Evolutionary conservation across 2,797 vertebrate genomes (phyloP), one percentile per base, ranked within the genome.

Genomic region (Sphaeramia orbicularis): DNA sequence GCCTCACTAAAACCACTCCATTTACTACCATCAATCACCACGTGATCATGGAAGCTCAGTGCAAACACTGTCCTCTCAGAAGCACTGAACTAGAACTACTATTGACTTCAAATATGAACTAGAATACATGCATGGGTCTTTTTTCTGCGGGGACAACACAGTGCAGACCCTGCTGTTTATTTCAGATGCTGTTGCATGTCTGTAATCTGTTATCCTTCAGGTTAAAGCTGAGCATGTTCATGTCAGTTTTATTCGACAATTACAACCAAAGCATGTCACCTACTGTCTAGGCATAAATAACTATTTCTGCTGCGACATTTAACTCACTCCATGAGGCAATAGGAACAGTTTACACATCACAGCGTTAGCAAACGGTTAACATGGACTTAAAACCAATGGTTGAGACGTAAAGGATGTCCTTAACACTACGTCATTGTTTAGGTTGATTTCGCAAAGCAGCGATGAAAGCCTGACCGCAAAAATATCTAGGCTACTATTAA

Each of bases 11-110:
- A 44, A 57, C 52, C 59, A 18, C 35, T 37, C 14, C 55, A 15
- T 42, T 41, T 54, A 41, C 18, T 47, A 27, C n/a, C 64, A 15
- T 48, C 45, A 65, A 49, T 56, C 71, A 69, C 38, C 32, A 53
- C 14, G 9, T 37, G 38, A 67, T 41, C 49, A 58, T 18, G 10
- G 70, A 47, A 71, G 53, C 67, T 84, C 71, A 69, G 45, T 36
- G 38, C 49, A n/a, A 58, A 41, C 50, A n/a, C 59, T 37, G 27
- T 16, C 10, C n/a, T 9, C 35, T 42, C 37, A 49, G 24, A 27
- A 2, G 24, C 24, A 27, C 24, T 27, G 24, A 27, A 27, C 24
- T 27, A 27, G 2, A 27, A 27, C 24, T 27, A 27, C 24, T 27
- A 27, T 27, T 27, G 24, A 27, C 24, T 27, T 27, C 24, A 27